Conservation (phyloP, 2,888 invertebrate species). For the Seira ritae region DNA sequence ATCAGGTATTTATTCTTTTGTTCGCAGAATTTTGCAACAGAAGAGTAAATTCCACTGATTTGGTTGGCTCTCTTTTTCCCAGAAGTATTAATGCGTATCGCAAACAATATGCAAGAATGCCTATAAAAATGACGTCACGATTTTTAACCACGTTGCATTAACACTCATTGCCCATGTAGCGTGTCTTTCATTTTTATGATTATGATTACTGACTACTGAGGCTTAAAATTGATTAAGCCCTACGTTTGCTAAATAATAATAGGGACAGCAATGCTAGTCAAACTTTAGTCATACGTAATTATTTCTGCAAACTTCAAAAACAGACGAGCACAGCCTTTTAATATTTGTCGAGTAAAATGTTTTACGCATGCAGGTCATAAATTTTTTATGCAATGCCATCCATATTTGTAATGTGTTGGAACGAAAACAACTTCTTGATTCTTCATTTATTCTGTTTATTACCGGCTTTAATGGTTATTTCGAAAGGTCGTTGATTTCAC, state of each 20-base stretch:
- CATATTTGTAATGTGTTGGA: background rate
- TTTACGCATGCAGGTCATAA: no score
- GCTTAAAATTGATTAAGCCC: no score
- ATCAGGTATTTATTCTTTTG: slow-evolving; percentile 74
- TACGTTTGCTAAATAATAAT: no score
- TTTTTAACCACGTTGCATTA: background rate
- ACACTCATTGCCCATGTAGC: no score
- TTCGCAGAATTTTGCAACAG: slow-evolving; percentile 19
- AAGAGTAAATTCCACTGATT: slow-evolving; percentile 76
- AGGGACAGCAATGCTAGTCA: no score
- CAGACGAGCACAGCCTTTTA: no score
- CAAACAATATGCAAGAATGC: background rate
- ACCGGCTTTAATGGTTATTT: slow-evolving; percentile 14
- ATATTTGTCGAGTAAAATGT: no score
- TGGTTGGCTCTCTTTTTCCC: slow-evolving; percentile 76
- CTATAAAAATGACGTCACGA: slow-evolving; percentile 3
- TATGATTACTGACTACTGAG: no score
- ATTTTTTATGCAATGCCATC: no score
- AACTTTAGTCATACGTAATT: no score
- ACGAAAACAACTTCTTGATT: slow-evolving; percentile 25
- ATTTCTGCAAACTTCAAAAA: no score
- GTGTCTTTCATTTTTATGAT: no score
- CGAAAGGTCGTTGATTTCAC: slow-evolving; percentile 89
- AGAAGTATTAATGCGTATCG: background rate
- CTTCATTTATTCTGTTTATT: slow-evolving; percentile 20